Evolutionary conservation across 2,888 invertebrate genomes (phyloP).

Genomic region (Nomada ferruginata): DNA sequence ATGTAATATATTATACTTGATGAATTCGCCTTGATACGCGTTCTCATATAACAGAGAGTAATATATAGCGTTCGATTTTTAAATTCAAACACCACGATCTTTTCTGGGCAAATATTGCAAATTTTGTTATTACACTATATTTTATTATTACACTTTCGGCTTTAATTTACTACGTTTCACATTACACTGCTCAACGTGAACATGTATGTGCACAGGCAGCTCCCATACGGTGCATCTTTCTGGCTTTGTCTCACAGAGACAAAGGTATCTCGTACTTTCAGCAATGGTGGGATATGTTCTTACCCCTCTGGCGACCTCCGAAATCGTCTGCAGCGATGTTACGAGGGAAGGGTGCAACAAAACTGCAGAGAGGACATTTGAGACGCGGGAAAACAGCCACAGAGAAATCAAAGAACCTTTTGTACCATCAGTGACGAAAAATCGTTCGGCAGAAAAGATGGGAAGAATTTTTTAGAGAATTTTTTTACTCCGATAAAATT

Average conservation of each 20-base stretch:
- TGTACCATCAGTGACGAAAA: slow-evolving; percentile 7
- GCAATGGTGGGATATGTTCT: slow-evolving; percentile 20
- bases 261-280: slow-evolving; percentile 12
- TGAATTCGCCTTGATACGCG: too few relatives aligned
- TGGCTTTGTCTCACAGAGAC: slow-evolving; percentile 15
- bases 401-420: slow-evolving; percentile 65
- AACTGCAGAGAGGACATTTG: slow-evolving; percentile 1
- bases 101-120: not conserved
- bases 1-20: too few relatives aligned
- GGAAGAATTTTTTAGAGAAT: too few relatives aligned
- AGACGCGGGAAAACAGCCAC: slow-evolving; percentile 23
- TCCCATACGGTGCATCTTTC: slow-evolving; percentile 7
- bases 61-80: too few relatives aligned
- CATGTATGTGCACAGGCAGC: not conserved
- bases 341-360: too few relatives aligned
- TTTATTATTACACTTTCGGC: not conserved
- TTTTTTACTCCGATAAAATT: too few relatives aligned
- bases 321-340: slow-evolving; percentile 7
- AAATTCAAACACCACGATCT: too few relatives aligned
- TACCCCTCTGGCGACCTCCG: slow-evolving; percentile 13
- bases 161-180: not conserved
- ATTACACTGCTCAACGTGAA: not conserved
- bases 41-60: too few relatives aligned
- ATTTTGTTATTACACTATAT: not conserved
- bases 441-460: not conserved